Evolutionary conservation across 2,888 invertebrate genomes (phyloP).

Genomic region (Gerris lacustris): DNA sequence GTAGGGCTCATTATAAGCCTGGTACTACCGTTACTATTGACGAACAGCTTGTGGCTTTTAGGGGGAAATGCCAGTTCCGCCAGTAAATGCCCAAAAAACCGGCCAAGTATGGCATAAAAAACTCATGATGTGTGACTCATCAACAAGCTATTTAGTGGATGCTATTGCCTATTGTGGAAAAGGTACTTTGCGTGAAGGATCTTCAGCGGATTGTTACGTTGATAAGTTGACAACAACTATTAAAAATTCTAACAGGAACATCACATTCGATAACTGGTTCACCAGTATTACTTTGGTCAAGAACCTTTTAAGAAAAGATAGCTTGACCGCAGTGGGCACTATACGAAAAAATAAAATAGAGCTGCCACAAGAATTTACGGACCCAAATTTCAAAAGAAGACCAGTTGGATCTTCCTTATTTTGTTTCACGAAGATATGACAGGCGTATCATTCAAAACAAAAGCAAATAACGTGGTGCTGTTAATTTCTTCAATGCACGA

Average conservation of each 20-base stretch:
- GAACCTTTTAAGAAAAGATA: too few species aligned
- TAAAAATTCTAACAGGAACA: not conserved
- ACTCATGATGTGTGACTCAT: constrained; percentile 18
- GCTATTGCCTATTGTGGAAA: constrained; percentile 19
- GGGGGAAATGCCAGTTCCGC: constrained; percentile 22
- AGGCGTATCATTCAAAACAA: constrained; percentile 7
- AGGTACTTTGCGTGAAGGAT: constrained; percentile 13
- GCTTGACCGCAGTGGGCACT: too few species aligned
- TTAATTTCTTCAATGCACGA: constrained; percentile 13
- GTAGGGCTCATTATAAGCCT: constrained; percentile 25
- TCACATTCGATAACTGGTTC: too few species aligned
- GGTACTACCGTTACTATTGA: constrained; percentile 22
- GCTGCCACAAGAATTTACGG: too few species aligned
- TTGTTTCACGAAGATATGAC: constrained; percentile 10
- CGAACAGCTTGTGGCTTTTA: constrained; percentile 21
- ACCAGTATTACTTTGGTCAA: too few species aligned
- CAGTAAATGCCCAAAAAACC: constrained; percentile 25
- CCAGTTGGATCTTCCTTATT: constrained; percentile 10
- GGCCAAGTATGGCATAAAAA: constrained; percentile 20
- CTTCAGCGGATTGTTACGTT: constrained; percentile 17
- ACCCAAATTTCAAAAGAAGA: constrained; percentile 11
- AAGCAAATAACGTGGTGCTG: constrained; percentile 3
- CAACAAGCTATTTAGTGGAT: constrained; percentile 18
- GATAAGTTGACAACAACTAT: constrained; percentile 9
- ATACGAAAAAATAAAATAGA: too few species aligned